A percentile compares a stretch with the other conserved stretches of the same genome.
phyloP scores from a whole-genome alignment of 2,888 invertebrate genomes.

The Lasioglossum oenotherae region DNA sequence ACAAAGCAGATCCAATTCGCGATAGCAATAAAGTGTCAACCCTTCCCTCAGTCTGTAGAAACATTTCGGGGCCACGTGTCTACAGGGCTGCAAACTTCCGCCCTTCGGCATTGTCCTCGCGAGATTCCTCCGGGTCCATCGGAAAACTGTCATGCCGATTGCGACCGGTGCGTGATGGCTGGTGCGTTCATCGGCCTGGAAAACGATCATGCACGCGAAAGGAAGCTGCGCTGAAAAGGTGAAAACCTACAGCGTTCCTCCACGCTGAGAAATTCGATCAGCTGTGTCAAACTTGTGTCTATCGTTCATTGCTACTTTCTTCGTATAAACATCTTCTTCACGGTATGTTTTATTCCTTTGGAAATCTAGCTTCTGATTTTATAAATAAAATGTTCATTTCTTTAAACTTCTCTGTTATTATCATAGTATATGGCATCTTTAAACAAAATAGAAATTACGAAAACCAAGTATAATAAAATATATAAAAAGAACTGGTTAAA shows the following conservation, averaged over 20 bases:
- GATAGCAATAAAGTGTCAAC: constrained; percentile 74
- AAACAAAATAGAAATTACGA: no score
- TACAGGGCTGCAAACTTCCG: constrained; percentile 55
- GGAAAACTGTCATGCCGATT: constrained; percentile 57
- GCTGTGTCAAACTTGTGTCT: neutral
- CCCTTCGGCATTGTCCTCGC: constrained; percentile 60
- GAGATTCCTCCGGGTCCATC: constrained; percentile 39
- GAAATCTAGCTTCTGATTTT: neutral
- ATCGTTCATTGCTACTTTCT: neutral
- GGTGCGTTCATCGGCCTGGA: constrained; percentile 35
- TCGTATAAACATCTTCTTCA: neutral
- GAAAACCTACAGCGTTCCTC: neutral
- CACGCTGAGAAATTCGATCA: neutral
- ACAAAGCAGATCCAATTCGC: constrained; percentile 66
- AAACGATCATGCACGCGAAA: constrained; percentile 54
- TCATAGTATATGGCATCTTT: no score
- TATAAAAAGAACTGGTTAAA: no score
- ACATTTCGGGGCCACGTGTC: constrained; percentile 58
- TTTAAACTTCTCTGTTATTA: no score
- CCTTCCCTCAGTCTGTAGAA: constrained; percentile 57
- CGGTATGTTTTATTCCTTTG: neutral
- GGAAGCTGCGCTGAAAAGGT: constrained; percentile 31
- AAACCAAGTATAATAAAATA: no score
- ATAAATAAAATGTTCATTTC: no score
- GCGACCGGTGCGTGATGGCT: constrained; percentile 39